Percentiles rank a stretch among this genome's conserved stretches.
These are phyloP conservation scores for Thermophis baileyi DNA, from an alignment of 2,113 vertebrate genomes.

Conservation along the genomic window DNA sequence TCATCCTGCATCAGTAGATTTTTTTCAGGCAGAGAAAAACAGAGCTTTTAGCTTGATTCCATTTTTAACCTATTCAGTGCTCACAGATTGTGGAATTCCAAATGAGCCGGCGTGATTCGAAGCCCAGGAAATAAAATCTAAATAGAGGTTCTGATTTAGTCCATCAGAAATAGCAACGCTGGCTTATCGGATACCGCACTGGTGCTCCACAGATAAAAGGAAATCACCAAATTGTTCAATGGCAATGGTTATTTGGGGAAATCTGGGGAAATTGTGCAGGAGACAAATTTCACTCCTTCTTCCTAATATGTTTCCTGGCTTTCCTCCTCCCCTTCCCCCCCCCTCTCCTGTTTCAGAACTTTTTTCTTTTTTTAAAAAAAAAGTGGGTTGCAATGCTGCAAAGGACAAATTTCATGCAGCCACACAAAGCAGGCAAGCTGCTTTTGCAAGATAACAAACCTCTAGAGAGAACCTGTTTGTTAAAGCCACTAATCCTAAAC, in stretches of 20 bases:
- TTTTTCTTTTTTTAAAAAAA: constrained; percentile 4
- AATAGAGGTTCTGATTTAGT: background rate
- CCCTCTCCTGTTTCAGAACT: background rate
- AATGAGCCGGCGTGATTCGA: constrained; percentile 36
- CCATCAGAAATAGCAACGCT: background rate
- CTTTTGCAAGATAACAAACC: constrained; percentile 38
- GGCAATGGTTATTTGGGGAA: fast-evolving
- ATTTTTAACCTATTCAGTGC: constrained; percentile 63
- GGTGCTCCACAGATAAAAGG: constrained; percentile 19
- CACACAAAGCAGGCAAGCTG: constrained; percentile 51
- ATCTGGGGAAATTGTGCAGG: background rate
- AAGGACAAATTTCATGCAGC: constrained; percentile 39
- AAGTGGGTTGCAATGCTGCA: background rate
- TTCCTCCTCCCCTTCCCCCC: background rate
- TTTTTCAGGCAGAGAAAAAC: constrained; percentile 61
- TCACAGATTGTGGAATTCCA: constrained; percentile 56
- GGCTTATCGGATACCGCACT: constrained; percentile 37
- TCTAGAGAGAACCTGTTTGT: constrained; percentile 36
- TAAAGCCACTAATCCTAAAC: constrained; percentile 44
- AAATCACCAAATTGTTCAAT: background rate
- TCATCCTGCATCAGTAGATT: constrained; percentile 68
- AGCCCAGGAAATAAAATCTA: constrained; percentile 46
- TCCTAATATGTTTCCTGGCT: background rate
- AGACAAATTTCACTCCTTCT: background rate
- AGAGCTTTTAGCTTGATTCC: constrained; percentile 60